Percentiles rank a stretch among this genome's conserved stretches.
Evolutionary conservation across 2,113 vertebrate genomes (phyloP).

Genomic region (Castor canadensis): DNA sequence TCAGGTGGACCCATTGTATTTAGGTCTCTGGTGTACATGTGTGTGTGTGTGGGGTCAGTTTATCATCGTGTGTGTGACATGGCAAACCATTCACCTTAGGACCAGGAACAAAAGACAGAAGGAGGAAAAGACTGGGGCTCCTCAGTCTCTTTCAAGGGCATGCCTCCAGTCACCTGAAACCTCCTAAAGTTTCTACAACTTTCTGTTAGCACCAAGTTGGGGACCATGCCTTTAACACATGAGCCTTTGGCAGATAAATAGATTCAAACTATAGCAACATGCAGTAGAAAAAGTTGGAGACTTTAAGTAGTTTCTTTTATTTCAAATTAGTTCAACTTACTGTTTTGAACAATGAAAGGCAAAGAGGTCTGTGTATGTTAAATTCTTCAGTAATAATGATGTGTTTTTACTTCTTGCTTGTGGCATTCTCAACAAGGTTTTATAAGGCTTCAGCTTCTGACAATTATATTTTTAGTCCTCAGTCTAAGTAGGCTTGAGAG

Average conservation of each 20-base stretch:
- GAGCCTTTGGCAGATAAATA: background rate
- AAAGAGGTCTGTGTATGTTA: background rate
- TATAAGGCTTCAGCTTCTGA: background rate
- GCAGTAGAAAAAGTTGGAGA: background rate
- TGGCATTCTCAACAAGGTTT: background rate
- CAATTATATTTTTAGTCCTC: background rate
- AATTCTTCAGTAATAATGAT: background rate
- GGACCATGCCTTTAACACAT: background rate
- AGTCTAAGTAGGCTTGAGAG: background rate
- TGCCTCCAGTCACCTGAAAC: background rate
- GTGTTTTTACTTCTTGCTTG: background rate
- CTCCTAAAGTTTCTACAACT: background rate
- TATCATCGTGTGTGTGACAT: background rate
- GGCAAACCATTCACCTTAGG: no score
- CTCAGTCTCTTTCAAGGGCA: background rate
- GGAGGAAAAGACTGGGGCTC: background rate
- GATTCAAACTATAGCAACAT: background rate
- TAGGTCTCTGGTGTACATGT: background rate
- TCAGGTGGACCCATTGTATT: background rate
- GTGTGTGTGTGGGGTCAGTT: background rate
- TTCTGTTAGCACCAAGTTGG: background rate
- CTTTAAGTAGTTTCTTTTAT: background rate
- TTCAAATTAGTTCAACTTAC: background rate
- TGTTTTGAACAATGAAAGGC: background rate
- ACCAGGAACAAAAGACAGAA: background rate